Evolutionary conservation across 1,140 invertebrate species (phyloP).

Genomic region (Aradophagus sp.): DNA sequence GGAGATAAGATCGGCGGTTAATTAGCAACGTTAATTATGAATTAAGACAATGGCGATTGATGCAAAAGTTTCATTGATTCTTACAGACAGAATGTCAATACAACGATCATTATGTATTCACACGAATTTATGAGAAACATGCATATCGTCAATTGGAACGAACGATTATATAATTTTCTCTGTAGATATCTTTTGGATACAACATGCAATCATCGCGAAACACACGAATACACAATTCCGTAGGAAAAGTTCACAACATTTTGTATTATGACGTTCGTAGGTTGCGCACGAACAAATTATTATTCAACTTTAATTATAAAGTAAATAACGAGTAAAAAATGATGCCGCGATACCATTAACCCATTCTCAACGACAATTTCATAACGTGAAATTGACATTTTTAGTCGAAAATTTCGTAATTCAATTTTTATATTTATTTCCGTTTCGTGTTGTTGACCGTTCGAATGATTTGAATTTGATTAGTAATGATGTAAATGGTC

Average conservation of each 20-base stretch:
- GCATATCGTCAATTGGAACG: constrained; percentile 36
- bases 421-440: too few species aligned
- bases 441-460: too few species aligned
- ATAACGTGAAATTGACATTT: too few species aligned
- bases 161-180: constrained; percentile 46
- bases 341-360: too few species aligned
- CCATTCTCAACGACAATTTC: too few species aligned
- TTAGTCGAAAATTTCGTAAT: too few species aligned
- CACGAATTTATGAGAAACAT: constrained; percentile 35
- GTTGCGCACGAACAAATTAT: constrained; percentile 13
- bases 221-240: constrained; percentile 6
- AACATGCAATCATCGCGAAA: constrained; percentile 41
- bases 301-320: constrained; percentile 19
- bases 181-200: constrained; percentile 26
- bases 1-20: background rate
- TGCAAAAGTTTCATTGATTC: constrained; percentile 31
- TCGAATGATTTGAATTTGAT: too few species aligned
- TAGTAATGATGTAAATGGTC: too few species aligned
- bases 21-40: constrained; percentile 5
- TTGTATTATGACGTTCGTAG: constrained; percentile 21
- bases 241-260: constrained; percentile 32
- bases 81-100: constrained; percentile 13
- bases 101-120: constrained; percentile 19
- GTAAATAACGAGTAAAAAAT: too few species aligned
- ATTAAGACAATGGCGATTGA: constrained; percentile 8